These are phyloP conservation scores for Bacillus rossius DNA, from an alignment of 1,140 invertebrate genomes.

Conservation along the genomic window DNA sequence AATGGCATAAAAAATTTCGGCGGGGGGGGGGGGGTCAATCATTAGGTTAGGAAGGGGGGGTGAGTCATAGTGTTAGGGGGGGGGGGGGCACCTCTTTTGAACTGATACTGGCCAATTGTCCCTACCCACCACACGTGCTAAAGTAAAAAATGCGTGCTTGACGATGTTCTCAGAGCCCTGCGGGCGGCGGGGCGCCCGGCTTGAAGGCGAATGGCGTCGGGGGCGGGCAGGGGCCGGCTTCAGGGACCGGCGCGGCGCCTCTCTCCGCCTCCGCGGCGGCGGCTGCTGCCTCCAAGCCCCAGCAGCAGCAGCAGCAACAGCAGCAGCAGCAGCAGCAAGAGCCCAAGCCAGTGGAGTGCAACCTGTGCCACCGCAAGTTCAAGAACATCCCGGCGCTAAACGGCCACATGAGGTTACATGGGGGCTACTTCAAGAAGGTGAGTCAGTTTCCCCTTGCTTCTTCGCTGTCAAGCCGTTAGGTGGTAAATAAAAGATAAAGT, in stretches of 20 bases:
- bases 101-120: too few species aligned
- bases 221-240: not conserved
- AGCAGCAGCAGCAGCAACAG: conserved; percentile 34
- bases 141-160: too few species aligned
- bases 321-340: conserved; percentile 42
- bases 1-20: too few species aligned
- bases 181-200: not conserved
- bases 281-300: conserved; percentile 28
- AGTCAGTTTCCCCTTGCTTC: conserved; percentile 1
- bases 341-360: conserved; percentile 85
- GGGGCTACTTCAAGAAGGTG: conserved; percentile 94
- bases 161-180: not conserved
- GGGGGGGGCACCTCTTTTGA: too few species aligned
- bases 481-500: too few species aligned
- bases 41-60: too few species aligned
- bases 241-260: not conserved
- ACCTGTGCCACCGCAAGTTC: conserved; percentile 89
- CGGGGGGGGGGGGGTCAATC: too few species aligned
- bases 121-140: too few species aligned
- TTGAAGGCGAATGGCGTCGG: conserved; percentile 2
- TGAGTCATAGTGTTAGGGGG: too few species aligned
- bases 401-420: conserved; percentile 94
- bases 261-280: not conserved
- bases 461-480: too few species aligned
- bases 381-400: conserved; percentile 96